Conservation (phyloP, 2,888 invertebrate genomes). For the Seladonia tumulorum region DNA sequence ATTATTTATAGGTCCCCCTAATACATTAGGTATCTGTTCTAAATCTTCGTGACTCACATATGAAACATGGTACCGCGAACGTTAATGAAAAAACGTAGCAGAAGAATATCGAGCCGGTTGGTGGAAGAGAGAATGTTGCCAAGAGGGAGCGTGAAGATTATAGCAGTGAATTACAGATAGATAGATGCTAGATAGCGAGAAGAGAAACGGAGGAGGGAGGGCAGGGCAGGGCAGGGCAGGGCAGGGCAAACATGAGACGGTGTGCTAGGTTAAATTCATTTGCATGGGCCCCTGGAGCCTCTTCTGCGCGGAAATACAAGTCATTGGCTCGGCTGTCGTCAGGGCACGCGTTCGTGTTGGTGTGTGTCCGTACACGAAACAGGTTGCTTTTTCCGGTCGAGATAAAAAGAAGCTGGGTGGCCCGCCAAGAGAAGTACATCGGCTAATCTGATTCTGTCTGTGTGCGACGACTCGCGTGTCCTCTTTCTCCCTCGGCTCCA, state of each 20-base stretch:
- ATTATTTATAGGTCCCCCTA: no score
- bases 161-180: conserved; percentile 27
- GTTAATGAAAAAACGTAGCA: background rate
- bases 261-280: conserved; percentile 68
- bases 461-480: conserved; percentile 56
- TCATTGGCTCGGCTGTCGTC: conserved; percentile 70
- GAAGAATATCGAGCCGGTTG: background rate
- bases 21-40: background rate
- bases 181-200: conserved; percentile 9
- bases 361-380: conserved; percentile 19
- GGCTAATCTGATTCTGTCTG: conserved; percentile 71
- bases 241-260: conserved; percentile 28
- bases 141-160: background rate
- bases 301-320: conserved; percentile 71
- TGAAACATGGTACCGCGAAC: background rate
- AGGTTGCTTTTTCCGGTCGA: conserved; percentile 33
- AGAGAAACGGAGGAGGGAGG: background rate
- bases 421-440: conserved; percentile 67
- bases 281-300: conserved; percentile 74
- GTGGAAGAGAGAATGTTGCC: background rate
- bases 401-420: conserved; percentile 45
- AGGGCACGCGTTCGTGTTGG: conserved; percentile 46
- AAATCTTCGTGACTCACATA: background rate
- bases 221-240: conserved; percentile 24
- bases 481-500: background rate